Conservation (phyloP, 2,113 vertebrate genomes). For the Odontophorus gujanensis region DNA sequence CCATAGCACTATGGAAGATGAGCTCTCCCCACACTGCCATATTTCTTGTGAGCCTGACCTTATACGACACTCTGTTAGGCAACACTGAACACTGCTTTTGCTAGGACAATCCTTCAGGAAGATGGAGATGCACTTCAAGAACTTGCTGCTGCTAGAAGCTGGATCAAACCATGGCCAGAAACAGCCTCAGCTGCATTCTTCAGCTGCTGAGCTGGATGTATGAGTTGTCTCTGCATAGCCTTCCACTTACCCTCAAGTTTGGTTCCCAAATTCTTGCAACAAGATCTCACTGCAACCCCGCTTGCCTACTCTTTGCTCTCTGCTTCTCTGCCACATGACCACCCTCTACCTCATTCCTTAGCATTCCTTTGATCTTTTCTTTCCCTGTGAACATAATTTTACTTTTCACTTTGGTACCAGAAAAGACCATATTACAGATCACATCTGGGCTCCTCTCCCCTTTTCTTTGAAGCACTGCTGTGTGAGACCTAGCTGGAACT, state of each 20-base stretch:
- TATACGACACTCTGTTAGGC: slow-evolving; percentile 17
- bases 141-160: background rate
- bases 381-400: background rate
- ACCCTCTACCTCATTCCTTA: background rate
- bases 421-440: no score
- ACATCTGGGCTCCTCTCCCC: background rate
- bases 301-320: no score
- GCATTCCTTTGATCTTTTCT: background rate
- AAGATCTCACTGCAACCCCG: background rate
- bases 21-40: background rate
- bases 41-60: slow-evolving; percentile 57
- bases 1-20: slow-evolving; percentile 47
- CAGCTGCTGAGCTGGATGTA: background rate
- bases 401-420: background rate
- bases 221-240: background rate
- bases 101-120: slow-evolving; percentile 31
- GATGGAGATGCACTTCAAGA: background rate
- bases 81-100: background rate
- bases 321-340: background rate
- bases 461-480: background rate
- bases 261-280: background rate
- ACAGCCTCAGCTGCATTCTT: background rate
- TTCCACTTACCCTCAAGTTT: rapidly evolving
- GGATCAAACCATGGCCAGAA: background rate
- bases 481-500: background rate